phyloP scores from a whole-genome alignment of 2,797 vertebrate species.

The Sebastes steindachneri region DNA sequence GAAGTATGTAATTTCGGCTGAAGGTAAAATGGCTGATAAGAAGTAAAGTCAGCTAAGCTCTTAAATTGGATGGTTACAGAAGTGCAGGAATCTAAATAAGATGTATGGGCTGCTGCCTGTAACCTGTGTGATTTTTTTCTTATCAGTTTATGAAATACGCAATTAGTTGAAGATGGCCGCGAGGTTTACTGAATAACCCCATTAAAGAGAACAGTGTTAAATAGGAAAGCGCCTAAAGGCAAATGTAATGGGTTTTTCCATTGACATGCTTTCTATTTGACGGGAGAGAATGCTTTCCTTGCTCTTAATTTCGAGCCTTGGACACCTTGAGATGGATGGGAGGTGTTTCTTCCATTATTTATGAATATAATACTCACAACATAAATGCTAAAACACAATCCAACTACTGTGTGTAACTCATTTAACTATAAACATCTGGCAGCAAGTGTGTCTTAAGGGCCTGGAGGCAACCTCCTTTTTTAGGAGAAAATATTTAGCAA shows the following conservation, averaged over 20 bases:
- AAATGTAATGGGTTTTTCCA: constrained; percentile 76
- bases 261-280: constrained; percentile 72
- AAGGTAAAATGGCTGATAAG: constrained; percentile 68
- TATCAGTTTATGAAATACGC: constrained; percentile 79
- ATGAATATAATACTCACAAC: constrained; percentile 32
- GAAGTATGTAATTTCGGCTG: constrained; percentile 48
- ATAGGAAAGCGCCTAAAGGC: constrained; percentile 69
- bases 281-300: constrained; percentile 45
- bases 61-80: constrained; percentile 63
- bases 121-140: constrained; percentile 66
- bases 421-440: constrained; percentile 8
- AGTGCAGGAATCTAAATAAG: constrained; percentile 65
- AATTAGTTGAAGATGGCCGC: constrained; percentile 74
- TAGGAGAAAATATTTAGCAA: constrained; percentile 21
- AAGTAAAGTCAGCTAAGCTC: constrained; percentile 58
- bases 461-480: constrained; percentile 8
- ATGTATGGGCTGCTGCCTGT: constrained; percentile 55
- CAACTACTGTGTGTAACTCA: background rate
- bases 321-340: constrained; percentile 47
- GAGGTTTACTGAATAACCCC: constrained; percentile 75
- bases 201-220: constrained; percentile 75
- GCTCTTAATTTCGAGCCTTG: constrained; percentile 45
- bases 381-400: constrained; percentile 30
- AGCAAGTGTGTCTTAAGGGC: constrained; percentile 1
- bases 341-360: constrained; percentile 36